Evolutionary conservation across 1,140 invertebrate genomes (phyloP).

Genomic region (Protaetia brevitarsis): DNA sequence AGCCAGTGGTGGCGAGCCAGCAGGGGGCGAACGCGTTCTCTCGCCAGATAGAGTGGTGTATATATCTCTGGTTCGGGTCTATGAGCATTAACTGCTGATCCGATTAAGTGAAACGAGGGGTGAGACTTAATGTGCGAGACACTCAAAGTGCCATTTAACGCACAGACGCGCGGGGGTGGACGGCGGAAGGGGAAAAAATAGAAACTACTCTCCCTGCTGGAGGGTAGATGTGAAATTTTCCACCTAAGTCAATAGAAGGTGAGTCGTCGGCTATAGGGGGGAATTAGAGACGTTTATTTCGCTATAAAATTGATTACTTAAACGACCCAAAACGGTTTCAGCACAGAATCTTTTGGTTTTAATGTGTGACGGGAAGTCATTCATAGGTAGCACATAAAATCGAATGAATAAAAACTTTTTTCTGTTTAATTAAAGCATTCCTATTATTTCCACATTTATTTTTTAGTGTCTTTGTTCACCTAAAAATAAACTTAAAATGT

Average conservation of each 20-base stretch:
- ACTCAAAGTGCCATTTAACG: slow-evolving; percentile 32
- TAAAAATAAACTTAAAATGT: too few species aligned
- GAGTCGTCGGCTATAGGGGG: background rate
- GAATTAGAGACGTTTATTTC: slow-evolving; percentile 9
- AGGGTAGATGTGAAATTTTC: slow-evolving; percentile 2
- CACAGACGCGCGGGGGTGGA: background rate
- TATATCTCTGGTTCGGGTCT: slow-evolving; percentile 28
- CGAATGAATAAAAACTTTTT: too few species aligned
- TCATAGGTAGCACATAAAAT: too few species aligned
- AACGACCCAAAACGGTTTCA: too few species aligned
- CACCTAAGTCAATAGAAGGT: slow-evolving; percentile 10
- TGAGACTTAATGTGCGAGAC: slow-evolving; percentile 24
- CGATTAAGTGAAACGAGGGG: slow-evolving; percentile 31
- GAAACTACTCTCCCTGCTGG: background rate
- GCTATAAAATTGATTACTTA: too few species aligned
- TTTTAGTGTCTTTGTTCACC: too few species aligned
- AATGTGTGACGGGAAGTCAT: too few species aligned
- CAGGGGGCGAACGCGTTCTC: background rate
- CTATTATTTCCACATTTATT: too few species aligned
- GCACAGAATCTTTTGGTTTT: too few species aligned
- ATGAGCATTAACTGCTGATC: slow-evolving; percentile 33
- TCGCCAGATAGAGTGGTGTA: slow-evolving; percentile 23
- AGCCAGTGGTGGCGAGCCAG: background rate
- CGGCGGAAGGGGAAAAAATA: background rate
- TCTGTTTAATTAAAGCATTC: too few species aligned